phyloP scores from a whole-genome alignment of 2,113 vertebrate genomes.

The Acanthochromis polyacanthus region DNA sequence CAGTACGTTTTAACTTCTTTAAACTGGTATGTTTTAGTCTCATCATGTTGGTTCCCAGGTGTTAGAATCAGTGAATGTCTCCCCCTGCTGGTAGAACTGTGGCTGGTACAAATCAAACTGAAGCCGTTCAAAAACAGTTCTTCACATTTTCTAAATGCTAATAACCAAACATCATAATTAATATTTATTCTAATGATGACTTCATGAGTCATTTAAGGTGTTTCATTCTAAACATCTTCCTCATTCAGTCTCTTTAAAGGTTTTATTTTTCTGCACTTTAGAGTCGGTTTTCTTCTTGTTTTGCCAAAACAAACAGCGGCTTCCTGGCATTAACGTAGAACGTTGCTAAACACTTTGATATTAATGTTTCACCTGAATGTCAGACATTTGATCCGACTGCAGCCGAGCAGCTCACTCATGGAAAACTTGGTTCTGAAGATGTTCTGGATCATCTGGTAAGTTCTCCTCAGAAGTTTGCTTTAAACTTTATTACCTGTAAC shows the following conservation, averaged over 20 bases:
- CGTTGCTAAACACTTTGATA: conserved; percentile 63
- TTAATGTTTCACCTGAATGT: conserved; percentile 60
- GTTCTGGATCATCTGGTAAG: conserved; percentile 64
- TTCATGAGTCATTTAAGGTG: not conserved
- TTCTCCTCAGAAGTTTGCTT: not conserved
- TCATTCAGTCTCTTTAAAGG: not conserved
- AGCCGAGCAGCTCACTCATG: conserved; percentile 1
- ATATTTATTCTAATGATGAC: rapidly evolving
- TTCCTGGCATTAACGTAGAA: conserved; percentile 66
- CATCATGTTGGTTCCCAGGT: too few relatives aligned
- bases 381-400: conserved; percentile 36
- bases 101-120: too few relatives aligned
- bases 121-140: too few relatives aligned
- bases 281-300: conserved; percentile 30
- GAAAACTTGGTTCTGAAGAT: conserved; percentile 35
- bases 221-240: not conserved
- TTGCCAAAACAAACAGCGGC: conserved; percentile 80
- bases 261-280: conserved; percentile 12
- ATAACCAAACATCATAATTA: not conserved
- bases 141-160: too few relatives aligned
- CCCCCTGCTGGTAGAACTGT: too few relatives aligned
- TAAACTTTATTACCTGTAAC: too few relatives aligned
- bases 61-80: too few relatives aligned
- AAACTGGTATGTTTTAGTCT: too few relatives aligned
- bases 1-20: too few relatives aligned